These are phyloP conservation scores for Bombus difficillimus DNA, from an alignment of 1,140 invertebrate species.

Conservation along the genomic window DNA sequence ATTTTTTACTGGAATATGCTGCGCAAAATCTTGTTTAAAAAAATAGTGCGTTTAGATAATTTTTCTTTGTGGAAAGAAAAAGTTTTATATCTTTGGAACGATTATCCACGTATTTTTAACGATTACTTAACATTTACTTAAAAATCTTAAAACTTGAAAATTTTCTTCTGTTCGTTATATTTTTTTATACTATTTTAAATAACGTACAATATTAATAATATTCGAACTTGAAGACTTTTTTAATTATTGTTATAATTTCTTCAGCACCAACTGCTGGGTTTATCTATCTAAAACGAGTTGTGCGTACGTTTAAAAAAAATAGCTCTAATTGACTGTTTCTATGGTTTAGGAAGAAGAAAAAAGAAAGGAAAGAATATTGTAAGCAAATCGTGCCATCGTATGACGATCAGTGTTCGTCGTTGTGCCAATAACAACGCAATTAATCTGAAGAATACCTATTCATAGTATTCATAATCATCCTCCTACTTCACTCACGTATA, in stretches of 20 bases:
- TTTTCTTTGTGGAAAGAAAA: neutral
- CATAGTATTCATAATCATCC: neutral
- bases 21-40: neutral
- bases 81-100: neutral
- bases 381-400: constrained; percentile 26
- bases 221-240: neutral
- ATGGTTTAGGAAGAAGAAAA: neutral
- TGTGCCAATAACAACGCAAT: constrained; percentile 16
- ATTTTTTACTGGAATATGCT: neutral
- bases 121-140: neutral
- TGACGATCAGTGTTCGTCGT: constrained; percentile 2
- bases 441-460: neutral
- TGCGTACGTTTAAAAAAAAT: neutral
- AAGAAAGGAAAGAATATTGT: neutral
- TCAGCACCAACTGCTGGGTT: neutral
- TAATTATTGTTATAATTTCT: no score
- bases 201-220: no score
- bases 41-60: neutral
- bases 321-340: neutral
- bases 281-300: neutral
- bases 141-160: neutral
- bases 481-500: neutral
- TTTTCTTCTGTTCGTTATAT: neutral
- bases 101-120: neutral
- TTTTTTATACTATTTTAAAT: neutral